phyloP scores from a whole-genome alignment of 1,140 invertebrate species.

The Ips nitidus region DNA sequence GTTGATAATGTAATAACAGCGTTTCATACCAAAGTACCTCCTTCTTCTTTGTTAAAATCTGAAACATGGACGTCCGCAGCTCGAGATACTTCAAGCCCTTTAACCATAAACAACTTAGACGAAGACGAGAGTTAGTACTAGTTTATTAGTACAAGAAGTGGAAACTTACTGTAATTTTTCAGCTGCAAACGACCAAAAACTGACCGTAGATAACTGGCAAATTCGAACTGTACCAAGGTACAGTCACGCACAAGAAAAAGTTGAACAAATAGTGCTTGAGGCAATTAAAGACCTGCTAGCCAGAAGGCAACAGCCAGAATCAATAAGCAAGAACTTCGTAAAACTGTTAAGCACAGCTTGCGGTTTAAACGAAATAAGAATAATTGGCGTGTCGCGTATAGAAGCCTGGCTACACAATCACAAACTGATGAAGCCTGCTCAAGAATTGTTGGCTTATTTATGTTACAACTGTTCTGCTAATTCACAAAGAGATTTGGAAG shows the following conservation, averaged over 20 bases:
- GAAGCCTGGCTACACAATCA: conserved; percentile 96
- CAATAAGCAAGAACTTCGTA: conserved; percentile 85
- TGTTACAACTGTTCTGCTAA: conserved; percentile 85
- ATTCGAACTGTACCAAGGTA: conserved; percentile 61
- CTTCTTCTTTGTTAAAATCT: conserved; percentile 60
- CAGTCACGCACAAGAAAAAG: conserved; percentile 63
- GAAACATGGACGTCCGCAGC: conserved; percentile 58
- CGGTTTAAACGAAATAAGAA: conserved; percentile 83
- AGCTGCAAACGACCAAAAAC: conserved; percentile 55
- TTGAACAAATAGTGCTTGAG: conserved; percentile 83
- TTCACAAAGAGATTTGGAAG: conserved; percentile 82
- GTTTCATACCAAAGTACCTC: conserved; percentile 81
- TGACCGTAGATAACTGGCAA: conserved; percentile 49
- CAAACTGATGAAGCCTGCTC: conserved; percentile 86
- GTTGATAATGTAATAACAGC: conserved; percentile 90
- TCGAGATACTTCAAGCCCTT: conserved; percentile 56
- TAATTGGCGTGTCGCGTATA: conserved; percentile 77
- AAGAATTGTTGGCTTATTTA: conserved; percentile 90
- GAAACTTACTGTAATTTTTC: not conserved
- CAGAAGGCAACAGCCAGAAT: conserved; percentile 80
- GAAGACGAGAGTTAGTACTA: conserved; percentile 53
- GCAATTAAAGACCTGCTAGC: conserved; percentile 85
- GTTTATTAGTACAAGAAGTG: not conserved
- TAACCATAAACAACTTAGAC: conserved; percentile 60
- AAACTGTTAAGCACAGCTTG: conserved; percentile 80